phyloP scores from a whole-genome alignment of 2,888 invertebrate genomes.

The Cerastis leucographa region DNA sequence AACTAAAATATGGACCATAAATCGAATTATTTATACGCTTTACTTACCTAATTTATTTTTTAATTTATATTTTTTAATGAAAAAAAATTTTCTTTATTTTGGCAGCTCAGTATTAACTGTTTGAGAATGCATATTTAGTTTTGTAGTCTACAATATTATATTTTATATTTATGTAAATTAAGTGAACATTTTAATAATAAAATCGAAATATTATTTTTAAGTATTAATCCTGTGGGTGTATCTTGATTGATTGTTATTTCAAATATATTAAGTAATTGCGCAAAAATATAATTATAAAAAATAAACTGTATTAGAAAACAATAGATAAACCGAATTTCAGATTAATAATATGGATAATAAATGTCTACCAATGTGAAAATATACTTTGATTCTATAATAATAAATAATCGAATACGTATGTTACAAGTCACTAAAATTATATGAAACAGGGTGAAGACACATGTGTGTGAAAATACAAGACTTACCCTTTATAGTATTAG shows the following conservation, averaged over 20 bases:
- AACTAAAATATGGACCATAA: slow-evolving; percentile 68
- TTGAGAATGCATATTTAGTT: slow-evolving; percentile 33
- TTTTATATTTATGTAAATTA: slow-evolving; percentile 28
- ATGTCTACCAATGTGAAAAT: slow-evolving; percentile 27
- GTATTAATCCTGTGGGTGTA: slow-evolving; percentile 4
- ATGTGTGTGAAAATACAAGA: neutral
- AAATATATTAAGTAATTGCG: neutral
- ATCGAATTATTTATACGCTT: slow-evolving; percentile 64
- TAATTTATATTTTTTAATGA: slow-evolving; percentile 39
- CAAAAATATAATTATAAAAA: neutral
- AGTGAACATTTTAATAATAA: slow-evolving; percentile 4
- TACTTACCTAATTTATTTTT: slow-evolving; percentile 42
- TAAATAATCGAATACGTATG: slow-evolving; percentile 18
- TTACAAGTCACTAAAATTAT: slow-evolving; percentile 6
- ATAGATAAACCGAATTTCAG: slow-evolving; percentile 54
- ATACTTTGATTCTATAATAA: slow-evolving; percentile 23
- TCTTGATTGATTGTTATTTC: slow-evolving; percentile 1
- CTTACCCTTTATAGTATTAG: neutral
- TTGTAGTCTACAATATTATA: slow-evolving; percentile 3
- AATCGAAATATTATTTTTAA: slow-evolving; percentile 34
- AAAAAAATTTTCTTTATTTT: slow-evolving; percentile 36
- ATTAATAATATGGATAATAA: slow-evolving; percentile 25
- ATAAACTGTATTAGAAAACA: slow-evolving; percentile 18
- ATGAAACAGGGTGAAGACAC: neutral
- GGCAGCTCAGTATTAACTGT: slow-evolving; percentile 54